Evolutionary conservation across 2,113 vertebrate species (phyloP).

Genomic region (Podarcis cretensis): DNA sequence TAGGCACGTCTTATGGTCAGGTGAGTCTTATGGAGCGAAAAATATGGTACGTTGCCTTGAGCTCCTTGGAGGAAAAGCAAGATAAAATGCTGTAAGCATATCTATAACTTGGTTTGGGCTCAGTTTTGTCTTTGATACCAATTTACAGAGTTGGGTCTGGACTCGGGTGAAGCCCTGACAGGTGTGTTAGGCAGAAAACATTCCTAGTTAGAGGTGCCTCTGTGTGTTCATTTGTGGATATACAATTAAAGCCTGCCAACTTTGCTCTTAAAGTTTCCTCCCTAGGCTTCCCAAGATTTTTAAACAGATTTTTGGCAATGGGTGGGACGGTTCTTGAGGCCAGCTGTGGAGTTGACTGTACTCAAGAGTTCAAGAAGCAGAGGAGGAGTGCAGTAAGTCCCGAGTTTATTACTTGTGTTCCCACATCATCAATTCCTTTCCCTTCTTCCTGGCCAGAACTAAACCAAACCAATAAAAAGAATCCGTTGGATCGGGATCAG

Average conservation of each 20-base stretch:
- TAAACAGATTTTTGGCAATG: not conserved
- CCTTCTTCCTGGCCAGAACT: not conserved
- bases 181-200: not conserved
- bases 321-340: not conserved
- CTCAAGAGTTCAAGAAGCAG: not conserved
- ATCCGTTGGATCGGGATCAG: not conserved
- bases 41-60: too few relatives aligned
- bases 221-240: too few relatives aligned
- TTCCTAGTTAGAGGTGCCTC: not conserved
- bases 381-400: not conserved
- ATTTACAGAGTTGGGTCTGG: not conserved
- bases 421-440: not conserved
- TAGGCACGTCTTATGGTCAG: too few relatives aligned
- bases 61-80: not conserved
- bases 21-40: too few relatives aligned
- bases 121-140: not conserved
- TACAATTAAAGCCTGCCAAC: not conserved
- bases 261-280: not conserved
- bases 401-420: conserved; percentile 15
- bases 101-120: not conserved
- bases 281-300: not conserved
- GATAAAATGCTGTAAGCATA: not conserved
- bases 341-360: not conserved
- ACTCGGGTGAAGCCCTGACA: not conserved
- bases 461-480: not conserved